A percentile compares a stretch with the other conserved stretches of the same genome.
phyloP scores from a whole-genome alignment of 2,888 invertebrate species.

The Erebia aethiops region DNA sequence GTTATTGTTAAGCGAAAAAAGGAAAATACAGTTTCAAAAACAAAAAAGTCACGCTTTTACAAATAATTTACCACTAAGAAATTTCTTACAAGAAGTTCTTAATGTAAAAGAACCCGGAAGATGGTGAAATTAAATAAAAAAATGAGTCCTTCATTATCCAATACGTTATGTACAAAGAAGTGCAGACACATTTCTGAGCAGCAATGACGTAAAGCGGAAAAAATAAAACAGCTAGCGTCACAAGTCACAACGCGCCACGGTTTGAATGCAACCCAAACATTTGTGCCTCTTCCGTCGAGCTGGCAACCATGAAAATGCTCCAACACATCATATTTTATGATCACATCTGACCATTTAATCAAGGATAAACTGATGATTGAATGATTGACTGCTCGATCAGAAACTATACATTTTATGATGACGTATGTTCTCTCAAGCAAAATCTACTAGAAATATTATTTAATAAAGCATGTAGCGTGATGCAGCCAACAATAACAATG shows the following conservation, averaged over 20 bases:
- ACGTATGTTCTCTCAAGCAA: too few species aligned
- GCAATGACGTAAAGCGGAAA: constrained; percentile 64
- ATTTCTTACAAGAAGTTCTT: not conserved
- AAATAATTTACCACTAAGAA: not conserved
- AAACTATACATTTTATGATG: too few species aligned
- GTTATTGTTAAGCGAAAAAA: too few species aligned
- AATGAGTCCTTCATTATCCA: not conserved
- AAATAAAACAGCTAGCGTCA: constrained; percentile 52
- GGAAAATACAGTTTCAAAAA: too few species aligned
- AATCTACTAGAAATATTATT: not conserved
- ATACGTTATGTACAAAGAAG: not conserved
- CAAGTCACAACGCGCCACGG: constrained; percentile 6
- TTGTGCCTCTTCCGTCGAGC: not conserved
- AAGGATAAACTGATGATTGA: too few species aligned
- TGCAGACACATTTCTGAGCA: constrained; percentile 58
- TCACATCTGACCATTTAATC: too few species aligned
- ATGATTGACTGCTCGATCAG: too few species aligned
- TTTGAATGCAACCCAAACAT: constrained; percentile 35
- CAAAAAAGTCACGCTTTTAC: too few species aligned
- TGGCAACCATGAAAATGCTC: too few species aligned
- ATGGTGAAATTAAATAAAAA: not conserved
- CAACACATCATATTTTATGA: not conserved
- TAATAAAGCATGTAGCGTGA: constrained; percentile 10
- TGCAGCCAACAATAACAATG: constrained; percentile 34
- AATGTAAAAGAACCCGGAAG: not conserved